Conservation (phyloP, 1,140 invertebrate genomes). For the Solenopsis invicta region DNA sequence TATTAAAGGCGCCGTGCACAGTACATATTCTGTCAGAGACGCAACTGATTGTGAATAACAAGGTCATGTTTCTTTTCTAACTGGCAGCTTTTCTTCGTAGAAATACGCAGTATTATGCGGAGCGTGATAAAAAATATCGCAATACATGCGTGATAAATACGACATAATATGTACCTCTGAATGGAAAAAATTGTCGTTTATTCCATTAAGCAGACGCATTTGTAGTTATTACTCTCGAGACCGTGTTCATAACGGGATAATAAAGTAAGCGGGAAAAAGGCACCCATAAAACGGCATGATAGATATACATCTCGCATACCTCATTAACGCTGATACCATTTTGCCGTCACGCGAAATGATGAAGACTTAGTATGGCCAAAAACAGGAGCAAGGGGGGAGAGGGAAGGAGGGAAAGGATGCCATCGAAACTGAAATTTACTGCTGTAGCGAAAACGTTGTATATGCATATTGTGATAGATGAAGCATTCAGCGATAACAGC, state of each 20-base stretch:
- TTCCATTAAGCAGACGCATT: slow-evolving; percentile 49
- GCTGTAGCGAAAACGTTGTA: slow-evolving; percentile 31
- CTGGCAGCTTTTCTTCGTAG: slow-evolving; percentile 29
- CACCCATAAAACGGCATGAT: slow-evolving; percentile 36
- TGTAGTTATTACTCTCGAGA: slow-evolving; percentile 61
- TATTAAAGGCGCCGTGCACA: slow-evolving; percentile 31
- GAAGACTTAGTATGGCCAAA: slow-evolving; percentile 11
- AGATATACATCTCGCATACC: slow-evolving; percentile 56
- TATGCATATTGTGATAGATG: slow-evolving; percentile 19
- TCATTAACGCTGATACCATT: slow-evolving; percentile 54
- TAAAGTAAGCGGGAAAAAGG: slow-evolving; percentile 40
- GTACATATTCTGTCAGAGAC: slow-evolving; percentile 31
- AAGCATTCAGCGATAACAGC: slow-evolving; percentile 49
- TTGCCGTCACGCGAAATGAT: slow-evolving; percentile 40
- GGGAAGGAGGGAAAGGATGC: neutral
- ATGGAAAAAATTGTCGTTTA: slow-evolving; percentile 52
- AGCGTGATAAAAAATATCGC: slow-evolving; percentile 27
- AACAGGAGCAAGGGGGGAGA: neutral
- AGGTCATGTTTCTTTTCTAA: slow-evolving; percentile 47
- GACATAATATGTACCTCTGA: slow-evolving; percentile 30
- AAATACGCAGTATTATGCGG: neutral
- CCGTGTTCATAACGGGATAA: slow-evolving; percentile 53
- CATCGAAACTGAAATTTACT: slow-evolving; percentile 43
- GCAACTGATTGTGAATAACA: slow-evolving; percentile 56
- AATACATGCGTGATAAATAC: slow-evolving; percentile 36